A percentile compares a stretch with the other conserved stretches of the same genome.
These are phyloP conservation scores for Burhinus oedicnemus DNA, from an alignment of 2,113 vertebrate genomes.

Conservation along the genomic window DNA sequence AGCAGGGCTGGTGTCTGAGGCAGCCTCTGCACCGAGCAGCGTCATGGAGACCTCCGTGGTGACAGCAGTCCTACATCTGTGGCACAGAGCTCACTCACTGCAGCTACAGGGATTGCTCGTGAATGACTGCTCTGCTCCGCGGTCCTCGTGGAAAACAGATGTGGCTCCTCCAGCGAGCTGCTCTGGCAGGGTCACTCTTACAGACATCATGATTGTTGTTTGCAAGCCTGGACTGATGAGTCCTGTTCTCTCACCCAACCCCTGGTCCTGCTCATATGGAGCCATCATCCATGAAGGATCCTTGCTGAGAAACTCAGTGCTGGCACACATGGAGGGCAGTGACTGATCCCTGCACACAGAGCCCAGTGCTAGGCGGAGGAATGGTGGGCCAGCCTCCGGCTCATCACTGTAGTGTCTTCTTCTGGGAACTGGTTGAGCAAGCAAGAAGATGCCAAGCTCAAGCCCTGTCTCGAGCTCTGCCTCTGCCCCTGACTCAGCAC, in stretches of 20 bases:
- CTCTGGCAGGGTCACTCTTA: not conserved
- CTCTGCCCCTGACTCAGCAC: not conserved
- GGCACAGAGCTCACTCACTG: not conserved
- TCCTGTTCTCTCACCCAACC: not conserved
- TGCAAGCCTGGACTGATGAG: not conserved
- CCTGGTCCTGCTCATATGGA: not conserved
- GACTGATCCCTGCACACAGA: not conserved
- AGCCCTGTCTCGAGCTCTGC: not conserved
- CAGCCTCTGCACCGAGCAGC: not conserved
- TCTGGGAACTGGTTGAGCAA: not conserved
- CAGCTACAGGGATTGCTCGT: not conserved
- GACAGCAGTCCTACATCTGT: not conserved
- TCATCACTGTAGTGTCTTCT: not conserved
- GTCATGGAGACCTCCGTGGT: fast-evolving
- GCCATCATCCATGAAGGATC: not conserved
- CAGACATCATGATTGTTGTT: fast-evolving
- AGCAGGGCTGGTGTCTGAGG: not conserved
- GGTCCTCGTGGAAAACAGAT: not conserved
- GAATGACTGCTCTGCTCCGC: not conserved
- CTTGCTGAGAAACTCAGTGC: not conserved
- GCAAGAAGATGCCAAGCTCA: not conserved
- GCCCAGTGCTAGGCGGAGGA: not conserved
- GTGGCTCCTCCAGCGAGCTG: fast-evolving
- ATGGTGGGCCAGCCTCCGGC: not conserved
- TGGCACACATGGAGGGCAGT: not conserved